These are phyloP conservation scores for Micromesistius poutassou DNA, from an alignment of 2,797 vertebrate genomes.

Conservation along the genomic window DNA sequence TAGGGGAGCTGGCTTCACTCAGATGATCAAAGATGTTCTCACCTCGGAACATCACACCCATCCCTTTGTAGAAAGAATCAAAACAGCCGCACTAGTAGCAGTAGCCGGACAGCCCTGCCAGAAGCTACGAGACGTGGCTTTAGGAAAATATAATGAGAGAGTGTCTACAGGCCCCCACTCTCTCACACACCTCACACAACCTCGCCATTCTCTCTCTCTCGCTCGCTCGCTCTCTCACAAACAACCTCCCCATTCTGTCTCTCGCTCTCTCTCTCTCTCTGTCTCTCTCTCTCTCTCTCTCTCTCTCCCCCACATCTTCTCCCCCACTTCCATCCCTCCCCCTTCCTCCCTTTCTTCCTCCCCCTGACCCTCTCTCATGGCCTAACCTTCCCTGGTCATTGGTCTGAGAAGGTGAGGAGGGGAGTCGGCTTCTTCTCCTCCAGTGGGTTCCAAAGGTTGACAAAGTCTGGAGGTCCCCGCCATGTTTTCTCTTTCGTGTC, in stretches of 20 bases:
- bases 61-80: background rate
- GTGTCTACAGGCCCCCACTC: background rate
- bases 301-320: background rate
- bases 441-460: background rate
- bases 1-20: conserved; percentile 12
- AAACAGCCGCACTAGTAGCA: background rate
- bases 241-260: no score
- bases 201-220: background rate
- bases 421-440: background rate
- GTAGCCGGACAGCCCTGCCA: background rate
- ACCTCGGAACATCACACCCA: background rate
- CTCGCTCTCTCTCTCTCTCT: background rate
- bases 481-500: background rate
- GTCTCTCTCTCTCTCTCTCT: background rate
- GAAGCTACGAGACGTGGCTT: background rate
- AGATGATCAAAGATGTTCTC: conserved; percentile 12
- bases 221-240: no score
- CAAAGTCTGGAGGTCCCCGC: background rate
- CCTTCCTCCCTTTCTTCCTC: background rate
- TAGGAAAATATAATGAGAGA: background rate
- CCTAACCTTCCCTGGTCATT: background rate
- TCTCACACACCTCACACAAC: background rate
- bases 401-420: background rate
- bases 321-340: background rate
- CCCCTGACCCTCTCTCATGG: conserved; percentile 20